Percentiles rank a stretch among this genome's conserved stretches.
Evolutionary conservation across 2,888 invertebrate species (phyloP).

Genomic region (Apodemia duryi): DNA sequence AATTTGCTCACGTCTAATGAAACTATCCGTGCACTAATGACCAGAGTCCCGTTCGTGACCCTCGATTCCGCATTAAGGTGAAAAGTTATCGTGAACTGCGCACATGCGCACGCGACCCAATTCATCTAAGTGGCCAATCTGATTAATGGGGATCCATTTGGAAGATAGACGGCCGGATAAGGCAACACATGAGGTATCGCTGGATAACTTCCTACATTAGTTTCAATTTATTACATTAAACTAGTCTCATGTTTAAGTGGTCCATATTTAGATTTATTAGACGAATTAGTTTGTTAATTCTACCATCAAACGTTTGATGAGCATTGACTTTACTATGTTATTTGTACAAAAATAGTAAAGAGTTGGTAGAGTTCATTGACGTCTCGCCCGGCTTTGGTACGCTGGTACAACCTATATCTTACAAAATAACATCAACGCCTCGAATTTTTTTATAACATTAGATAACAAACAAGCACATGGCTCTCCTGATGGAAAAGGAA

Average conservation of each 20-base stretch:
- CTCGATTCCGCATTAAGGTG: slow-evolving; percentile 44
- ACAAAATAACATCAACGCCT: no score
- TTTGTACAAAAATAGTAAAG: neutral
- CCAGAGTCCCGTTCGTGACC: slow-evolving; percentile 32
- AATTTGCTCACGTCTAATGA: slow-evolving; percentile 9
- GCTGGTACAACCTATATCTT: no score
- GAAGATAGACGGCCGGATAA: slow-evolving; percentile 30
- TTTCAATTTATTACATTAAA: slow-evolving; percentile 35
- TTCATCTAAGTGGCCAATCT: slow-evolving; percentile 54
- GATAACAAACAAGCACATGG: no score
- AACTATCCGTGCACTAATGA: slow-evolving; percentile 29
- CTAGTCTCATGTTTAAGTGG: slow-evolving; percentile 33
- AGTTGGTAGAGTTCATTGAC: no score
- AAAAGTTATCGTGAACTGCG: slow-evolving; percentile 47
- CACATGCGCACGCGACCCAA: slow-evolving; percentile 47
- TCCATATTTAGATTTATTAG: slow-evolving; percentile 31
- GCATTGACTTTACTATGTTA: neutral
- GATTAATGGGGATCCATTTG: slow-evolving; percentile 54
- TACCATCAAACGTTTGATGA: slow-evolving; percentile 9
- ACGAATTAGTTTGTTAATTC: slow-evolving; percentile 23
- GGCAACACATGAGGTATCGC: slow-evolving; percentile 32
- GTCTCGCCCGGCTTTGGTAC: no score
- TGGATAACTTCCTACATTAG: slow-evolving; percentile 30
- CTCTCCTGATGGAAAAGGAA: no score
- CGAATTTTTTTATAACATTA: no score